Evolutionary conservation across 1,140 invertebrate species (phyloP).

Genomic region (Cydia splendana): DNA sequence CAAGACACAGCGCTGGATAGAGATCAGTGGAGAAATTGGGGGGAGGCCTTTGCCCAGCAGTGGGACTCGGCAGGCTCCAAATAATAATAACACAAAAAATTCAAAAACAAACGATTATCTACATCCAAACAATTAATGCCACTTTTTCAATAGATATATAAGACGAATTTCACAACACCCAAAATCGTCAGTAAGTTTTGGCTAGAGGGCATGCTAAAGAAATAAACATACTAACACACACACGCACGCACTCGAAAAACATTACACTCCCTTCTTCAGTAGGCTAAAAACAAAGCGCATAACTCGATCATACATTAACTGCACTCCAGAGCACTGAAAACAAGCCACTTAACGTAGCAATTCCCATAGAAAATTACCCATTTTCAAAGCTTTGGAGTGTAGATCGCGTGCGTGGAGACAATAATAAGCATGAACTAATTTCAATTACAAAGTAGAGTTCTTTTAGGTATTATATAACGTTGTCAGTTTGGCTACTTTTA

Average conservation of each 20-base stretch:
- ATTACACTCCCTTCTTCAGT: not conserved
- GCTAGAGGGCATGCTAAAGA: too few relatives aligned
- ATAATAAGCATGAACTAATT: slow-evolving; percentile 6
- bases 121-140: too few relatives aligned
- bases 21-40: too few relatives aligned
- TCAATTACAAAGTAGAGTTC: not conserved
- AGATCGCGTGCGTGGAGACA: not conserved
- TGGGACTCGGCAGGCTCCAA: too few relatives aligned
- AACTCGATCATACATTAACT: not conserved
- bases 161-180: too few relatives aligned
- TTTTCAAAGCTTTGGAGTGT: not conserved
- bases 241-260: not conserved
- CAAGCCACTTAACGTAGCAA: not conserved
- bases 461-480: not conserved
- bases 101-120: too few relatives aligned
- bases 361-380: not conserved
- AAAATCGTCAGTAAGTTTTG: too few relatives aligned
- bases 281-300: not conserved
- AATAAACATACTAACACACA: not conserved
- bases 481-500: not conserved
- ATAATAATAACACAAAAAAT: too few relatives aligned
- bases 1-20: too few relatives aligned
- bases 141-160: too few relatives aligned
- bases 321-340: not conserved
- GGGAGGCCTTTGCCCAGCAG: too few relatives aligned